phyloP scores from a whole-genome alignment of 2,113 vertebrate species.

The Telmatochromis sp. region DNA sequence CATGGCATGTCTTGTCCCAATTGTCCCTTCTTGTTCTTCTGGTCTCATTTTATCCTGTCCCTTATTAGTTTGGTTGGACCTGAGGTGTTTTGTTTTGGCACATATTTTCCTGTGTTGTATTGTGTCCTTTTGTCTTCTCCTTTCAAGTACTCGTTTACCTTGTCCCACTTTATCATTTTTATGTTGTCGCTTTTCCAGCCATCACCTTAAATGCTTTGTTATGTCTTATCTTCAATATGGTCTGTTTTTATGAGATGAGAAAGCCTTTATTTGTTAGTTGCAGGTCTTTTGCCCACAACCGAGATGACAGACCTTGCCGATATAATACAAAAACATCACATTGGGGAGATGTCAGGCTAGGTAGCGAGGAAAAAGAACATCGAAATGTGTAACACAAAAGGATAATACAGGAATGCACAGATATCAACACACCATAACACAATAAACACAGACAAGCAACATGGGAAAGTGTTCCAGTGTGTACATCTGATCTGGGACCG shows the following conservation, averaged over 20 bases:
- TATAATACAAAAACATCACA: background rate
- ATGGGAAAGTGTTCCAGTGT: background rate
- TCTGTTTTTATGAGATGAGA: background rate
- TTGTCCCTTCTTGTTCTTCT: background rate
- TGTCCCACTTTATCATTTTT: background rate
- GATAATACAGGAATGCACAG: background rate
- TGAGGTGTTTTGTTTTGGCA: background rate
- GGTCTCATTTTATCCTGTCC: background rate
- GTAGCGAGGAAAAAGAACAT: background rate
- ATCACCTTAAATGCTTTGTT: background rate
- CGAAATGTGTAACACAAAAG: background rate
- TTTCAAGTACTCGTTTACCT: background rate
- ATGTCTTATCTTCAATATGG: background rate
- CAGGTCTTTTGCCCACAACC: background rate
- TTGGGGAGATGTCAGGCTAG: background rate
- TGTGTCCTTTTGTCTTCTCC: background rate
- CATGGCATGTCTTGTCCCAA: background rate
- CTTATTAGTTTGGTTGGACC: background rate
- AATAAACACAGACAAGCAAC: background rate
- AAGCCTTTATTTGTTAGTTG: background rate
- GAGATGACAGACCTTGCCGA: background rate
- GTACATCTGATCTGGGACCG: background rate
- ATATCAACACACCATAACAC: background rate
- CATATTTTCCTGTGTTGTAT: background rate
- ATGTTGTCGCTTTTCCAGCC: background rate